Evolutionary conservation across 2,797 vertebrate species (phyloP).

Genomic region (Tachyglossus aculeatus): DNA sequence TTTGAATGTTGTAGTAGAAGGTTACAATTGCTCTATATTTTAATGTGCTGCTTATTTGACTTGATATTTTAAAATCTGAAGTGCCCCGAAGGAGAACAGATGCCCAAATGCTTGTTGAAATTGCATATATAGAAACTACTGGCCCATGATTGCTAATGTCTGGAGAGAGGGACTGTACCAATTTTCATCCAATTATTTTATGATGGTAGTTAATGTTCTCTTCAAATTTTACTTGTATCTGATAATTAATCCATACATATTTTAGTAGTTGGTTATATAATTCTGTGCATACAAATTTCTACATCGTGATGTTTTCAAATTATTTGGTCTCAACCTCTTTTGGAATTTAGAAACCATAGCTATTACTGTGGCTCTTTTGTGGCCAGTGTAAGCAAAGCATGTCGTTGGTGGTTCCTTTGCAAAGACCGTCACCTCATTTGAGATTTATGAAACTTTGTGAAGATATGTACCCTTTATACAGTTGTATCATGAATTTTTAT

Average conservation of each 20-base stretch:
- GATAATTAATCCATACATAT: neutral
- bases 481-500: neutral
- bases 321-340: neutral
- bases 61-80: neutral
- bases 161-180: neutral
- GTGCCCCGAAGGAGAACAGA: neutral
- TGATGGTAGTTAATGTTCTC: neutral
- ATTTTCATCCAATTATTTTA: neutral
- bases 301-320: conserved; percentile 5
- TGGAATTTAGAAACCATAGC: neutral
- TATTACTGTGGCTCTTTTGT: neutral
- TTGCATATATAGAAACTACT: neutral
- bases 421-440: neutral
- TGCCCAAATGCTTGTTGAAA: neutral
- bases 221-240: neutral
- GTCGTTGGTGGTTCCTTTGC: neutral
- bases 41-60: neutral
- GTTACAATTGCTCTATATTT: neutral
- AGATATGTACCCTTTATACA: neutral
- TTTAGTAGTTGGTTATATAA: neutral
- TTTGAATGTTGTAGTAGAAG: neutral
- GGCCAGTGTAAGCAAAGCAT: neutral
- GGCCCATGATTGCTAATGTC: neutral
- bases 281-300: neutral
- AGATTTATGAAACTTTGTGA: neutral